A percentile compares a stretch with the other conserved stretches of the same genome.
phyloP scores from a whole-genome alignment of 2,113 vertebrate species.

The Ptilonorhynchus violaceus region DNA sequence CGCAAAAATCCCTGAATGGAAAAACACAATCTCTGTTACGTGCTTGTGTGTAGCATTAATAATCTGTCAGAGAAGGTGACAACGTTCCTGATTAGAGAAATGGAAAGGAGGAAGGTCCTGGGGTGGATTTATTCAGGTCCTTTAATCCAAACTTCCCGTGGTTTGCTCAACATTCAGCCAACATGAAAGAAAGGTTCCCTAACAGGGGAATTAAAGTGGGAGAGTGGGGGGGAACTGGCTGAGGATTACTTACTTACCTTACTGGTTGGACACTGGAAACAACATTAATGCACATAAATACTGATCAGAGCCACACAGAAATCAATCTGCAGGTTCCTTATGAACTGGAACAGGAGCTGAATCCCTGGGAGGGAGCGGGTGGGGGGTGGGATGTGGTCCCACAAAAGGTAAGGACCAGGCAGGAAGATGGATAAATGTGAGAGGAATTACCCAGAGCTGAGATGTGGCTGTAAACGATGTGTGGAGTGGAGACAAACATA shows the following conservation, averaged over 20 bases:
- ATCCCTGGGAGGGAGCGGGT: not conserved
- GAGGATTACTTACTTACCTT: not conserved
- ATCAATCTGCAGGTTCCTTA: not conserved
- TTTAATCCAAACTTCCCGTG: not conserved
- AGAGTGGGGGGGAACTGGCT: not conserved
- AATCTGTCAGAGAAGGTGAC: conserved; percentile 8
- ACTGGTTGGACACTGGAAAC: not conserved
- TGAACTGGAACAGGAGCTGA: not conserved
- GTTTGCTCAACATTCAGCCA: not conserved
- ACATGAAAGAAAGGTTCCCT: not conserved
- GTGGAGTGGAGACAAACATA: not conserved
- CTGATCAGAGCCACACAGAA: not conserved
- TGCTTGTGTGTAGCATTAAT: conserved; percentile 6
- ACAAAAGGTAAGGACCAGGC: not conserved
- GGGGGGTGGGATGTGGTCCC: fast-evolving
- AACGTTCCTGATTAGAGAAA: conserved; percentile 11
- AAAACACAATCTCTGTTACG: not conserved
- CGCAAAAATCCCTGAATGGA: conserved; percentile 26
- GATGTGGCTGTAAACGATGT: not conserved
- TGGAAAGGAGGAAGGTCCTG: not conserved
- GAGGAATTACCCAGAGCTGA: not conserved
- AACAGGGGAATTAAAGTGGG: not conserved
- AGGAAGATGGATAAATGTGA: not conserved
- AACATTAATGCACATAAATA: not conserved
- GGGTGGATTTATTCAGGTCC: not conserved